Evolutionary conservation across 1,140 invertebrate species (phyloP), one percentile per base, ranked within the genome.

Genomic region (Globodera ellingtonae): DNA sequence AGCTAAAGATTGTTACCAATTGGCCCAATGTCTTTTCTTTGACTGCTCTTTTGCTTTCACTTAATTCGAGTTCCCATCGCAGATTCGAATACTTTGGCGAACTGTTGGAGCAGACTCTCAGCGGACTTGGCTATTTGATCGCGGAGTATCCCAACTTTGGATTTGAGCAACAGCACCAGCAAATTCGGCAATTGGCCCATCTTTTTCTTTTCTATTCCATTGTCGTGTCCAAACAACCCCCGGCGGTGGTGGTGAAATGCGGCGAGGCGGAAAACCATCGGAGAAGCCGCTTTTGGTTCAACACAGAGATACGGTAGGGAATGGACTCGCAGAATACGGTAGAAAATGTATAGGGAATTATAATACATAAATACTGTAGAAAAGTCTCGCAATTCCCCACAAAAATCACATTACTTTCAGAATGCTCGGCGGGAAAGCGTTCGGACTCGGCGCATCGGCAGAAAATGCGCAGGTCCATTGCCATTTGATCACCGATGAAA

Each of bases 181-280:
- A 84, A 72, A 76, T 89, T 62, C 81, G 80, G 7, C 84, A 88
- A n/a, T 79, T 89, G 52, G 77, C 87, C 13, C 87, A 89, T 79
- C 84, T 89, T 52, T 89, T 89, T 72, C 76, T 89, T 9, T 89
- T 89, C 83, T 89, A 89, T 67, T 89, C 86, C 0, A 80, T 87
- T n/a, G 85, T 87, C 69, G 86, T 87, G n/a, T 79, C 83, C 24
- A 79, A 78, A 46, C 85, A 85, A 66, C 84, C 59, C 46, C 87
- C 88, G 24, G 77, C 86, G 46, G 87, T 89, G 21, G 86, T 89
- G 35, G 87, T 89, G 21, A 89, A 89, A 79, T 89, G 87, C 77
- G 87, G 87, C 59, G 87, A 89, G 65, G 87, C 87, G 24, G 88
- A 89, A 71, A 89, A 89, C 69, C 88, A 89, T 73, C 66, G 87